Base-by-base conservation (phyloP, 2,888 invertebrate species). In the Mamestra brassicae region DNA sequence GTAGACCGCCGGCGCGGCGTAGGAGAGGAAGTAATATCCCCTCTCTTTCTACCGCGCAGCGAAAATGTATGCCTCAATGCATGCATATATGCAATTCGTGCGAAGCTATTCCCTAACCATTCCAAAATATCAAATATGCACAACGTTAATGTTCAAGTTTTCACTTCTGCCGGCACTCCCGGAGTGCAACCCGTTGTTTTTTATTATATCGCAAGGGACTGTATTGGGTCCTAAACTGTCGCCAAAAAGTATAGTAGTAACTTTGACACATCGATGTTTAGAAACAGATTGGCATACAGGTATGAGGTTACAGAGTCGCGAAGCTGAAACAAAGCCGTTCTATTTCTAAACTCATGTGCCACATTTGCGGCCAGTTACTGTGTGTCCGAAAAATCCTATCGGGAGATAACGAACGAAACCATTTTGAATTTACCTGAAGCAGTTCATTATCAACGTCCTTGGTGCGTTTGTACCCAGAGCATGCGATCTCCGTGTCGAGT, bases 381-480 rank as follows among this genome's bases (percentile, higher is more conserved):
- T 8, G 34, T 11, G 7, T 38, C 26, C 4, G 38, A 38, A 38
- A 60, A 42, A 42, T 1, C 15, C 6, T 55, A 60, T 4, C 2
- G 8, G 13, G 0, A 15, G 13, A 34, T n/a, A 11, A 15, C 11
- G 4, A 26, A 26, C 26, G 26, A 52, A n/a, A 5, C 15, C 0
- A 5, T 0, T 34, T 15, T 38, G 4, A 71, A 11, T 75, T 81
- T 81, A 97, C 97, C 92, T 97, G 92, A 36, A 97, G 93, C 60
- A 98, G 94, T 89, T 98, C 97, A 81, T 97, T 97, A 60, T 98
- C 98, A 96, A 98, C 97, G 89, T 98, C 97, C 92, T 97, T 98
- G 0, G 98, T 98, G 87, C 99, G 98, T 70, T 99, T 99, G 93
- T 99, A 98, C 2, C 99, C 99, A 85, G 99, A 99, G 86, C 99